A percentile compares a stretch with the other conserved stretches of the same genome.
These are phyloP conservation scores for Plecturocebus donacophilus DNA, from an alignment of 2,113 vertebrate genomes.

Conservation along the genomic window DNA sequence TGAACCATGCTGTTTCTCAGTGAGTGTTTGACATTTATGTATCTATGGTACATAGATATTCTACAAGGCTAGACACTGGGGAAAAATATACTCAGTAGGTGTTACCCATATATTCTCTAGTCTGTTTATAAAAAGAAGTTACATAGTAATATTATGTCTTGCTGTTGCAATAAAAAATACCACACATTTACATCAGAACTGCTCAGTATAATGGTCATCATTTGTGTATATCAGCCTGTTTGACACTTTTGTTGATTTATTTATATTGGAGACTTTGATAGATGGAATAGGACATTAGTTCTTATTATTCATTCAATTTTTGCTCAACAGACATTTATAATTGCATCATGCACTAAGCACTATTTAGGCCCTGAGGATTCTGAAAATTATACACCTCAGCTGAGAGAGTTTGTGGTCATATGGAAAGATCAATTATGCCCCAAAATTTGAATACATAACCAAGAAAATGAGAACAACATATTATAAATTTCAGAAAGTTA, in stretches of 20 bases:
- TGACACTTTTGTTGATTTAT: not conserved
- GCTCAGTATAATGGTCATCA: not conserved
- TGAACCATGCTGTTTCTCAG: constrained; percentile 60
- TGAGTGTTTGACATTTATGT: constrained; percentile 52
- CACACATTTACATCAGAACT: not conserved
- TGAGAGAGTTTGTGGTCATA: not conserved
- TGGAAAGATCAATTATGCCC: not conserved
- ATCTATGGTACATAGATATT: constrained; percentile 29
- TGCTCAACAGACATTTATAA: not conserved
- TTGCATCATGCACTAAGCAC: not conserved
- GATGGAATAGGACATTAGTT: not conserved
- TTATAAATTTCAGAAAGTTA: not conserved
- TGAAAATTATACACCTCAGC: not conserved
- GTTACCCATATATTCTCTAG: not conserved
- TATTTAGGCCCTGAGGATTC: not conserved
- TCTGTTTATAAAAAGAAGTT: constrained; percentile 9
- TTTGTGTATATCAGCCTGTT: not conserved
- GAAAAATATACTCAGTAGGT: constrained; percentile 4
- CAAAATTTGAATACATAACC: not conserved
- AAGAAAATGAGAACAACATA: not conserved
- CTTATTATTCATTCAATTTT: not conserved
- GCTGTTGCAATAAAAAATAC: not conserved
- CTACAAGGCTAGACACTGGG: constrained; percentile 41
- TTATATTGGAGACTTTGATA: not conserved
- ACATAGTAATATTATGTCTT: not conserved